Conservation (phyloP, 2,113 vertebrate genomes). For the Pygoscelis antarcticus region DNA sequence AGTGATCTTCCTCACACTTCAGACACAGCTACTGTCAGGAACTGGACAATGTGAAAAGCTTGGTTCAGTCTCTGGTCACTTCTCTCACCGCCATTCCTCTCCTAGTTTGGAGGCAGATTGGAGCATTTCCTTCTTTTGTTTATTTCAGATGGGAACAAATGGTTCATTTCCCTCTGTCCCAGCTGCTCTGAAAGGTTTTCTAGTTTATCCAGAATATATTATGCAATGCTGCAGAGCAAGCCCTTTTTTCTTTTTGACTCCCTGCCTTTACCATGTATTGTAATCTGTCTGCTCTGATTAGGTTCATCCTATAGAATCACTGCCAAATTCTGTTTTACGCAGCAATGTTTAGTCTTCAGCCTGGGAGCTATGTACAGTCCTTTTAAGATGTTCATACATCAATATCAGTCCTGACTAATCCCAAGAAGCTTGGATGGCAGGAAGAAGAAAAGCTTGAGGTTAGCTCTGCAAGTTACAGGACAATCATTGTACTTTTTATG, state of each 20-base stretch:
- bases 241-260: slow-evolving; percentile 22
- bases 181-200: slow-evolving; percentile 49
- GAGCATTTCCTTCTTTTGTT: slow-evolving; percentile 40
- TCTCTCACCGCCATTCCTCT: slow-evolving; percentile 16
- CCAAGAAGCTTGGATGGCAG: slow-evolving; percentile 14
- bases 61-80: slow-evolving; percentile 12
- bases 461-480: background rate
- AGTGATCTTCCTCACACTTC: background rate
- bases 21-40: slow-evolving; percentile 2
- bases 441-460: slow-evolving; percentile 22
- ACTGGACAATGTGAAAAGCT: background rate
- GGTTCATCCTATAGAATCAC: slow-evolving; percentile 49
- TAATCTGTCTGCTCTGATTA: slow-evolving; percentile 64
- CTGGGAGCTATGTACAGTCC: slow-evolving; percentile 44
- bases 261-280: slow-evolving; percentile 38
- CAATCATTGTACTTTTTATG: background rate
- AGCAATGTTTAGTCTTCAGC: slow-evolving; percentile 69
- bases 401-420: slow-evolving; percentile 35
- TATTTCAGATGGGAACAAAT: slow-evolving; percentile 43
- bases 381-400: slow-evolving; percentile 59
- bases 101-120: slow-evolving; percentile 36
- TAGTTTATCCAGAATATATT: slow-evolving; percentile 53
- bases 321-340: slow-evolving; percentile 61
- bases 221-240: slow-evolving; percentile 13
- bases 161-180: slow-evolving; percentile 39